Evolutionary conservation across 37 sponge, comb jelly and placozoan species (phyloP), one percentile per base, ranked within the genome.

Genomic region (Haliclona indistincta): DNA sequence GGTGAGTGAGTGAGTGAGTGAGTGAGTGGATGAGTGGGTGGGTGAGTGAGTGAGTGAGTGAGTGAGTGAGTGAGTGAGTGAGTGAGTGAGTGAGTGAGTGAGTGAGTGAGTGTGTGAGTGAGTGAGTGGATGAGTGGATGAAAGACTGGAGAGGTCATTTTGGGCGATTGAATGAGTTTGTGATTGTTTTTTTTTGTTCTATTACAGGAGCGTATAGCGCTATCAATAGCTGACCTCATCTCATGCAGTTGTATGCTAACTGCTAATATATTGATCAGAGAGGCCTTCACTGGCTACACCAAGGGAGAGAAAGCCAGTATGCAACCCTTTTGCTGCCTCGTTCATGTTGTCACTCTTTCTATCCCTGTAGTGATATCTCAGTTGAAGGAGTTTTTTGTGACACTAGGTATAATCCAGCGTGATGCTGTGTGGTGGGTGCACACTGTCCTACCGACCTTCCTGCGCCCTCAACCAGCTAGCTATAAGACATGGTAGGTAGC

Each of bases 381-480:
- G 15, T 30, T 69, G 49, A 25, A 64, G 67, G 88, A 91, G 67
- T 91, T 87, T 76, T 86, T 76, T 64, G 32, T 39, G 40, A 79
- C 84, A 0, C 83, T 89, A 34, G 94, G 88, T 17, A n/a, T 70
- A 28, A 93, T 93, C 44, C 91, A 93, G 67, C 71, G 90, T 0
- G 90, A 93, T 63, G 84, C 79, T 17, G 80, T 93, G 19, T 90
- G 83, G 86, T 93, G 94, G 94, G 54, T 81, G 1, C 87, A 89
- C 33, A 73, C 82, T 19, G 36, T 89, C 10, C 78, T 93, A 0
- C 87, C 83, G 7, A 73, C 44, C n/a, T 56, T 81, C 54, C 81
- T 67, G 38, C 54, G 84, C 4, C 80, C 89, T 11, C 85, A 83
- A 39, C 84, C 87, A 11, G 67, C 54, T 26, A 84, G 77, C 49